phyloP scores from a whole-genome alignment of 2,888 invertebrate genomes.

The Crocallis elinguaria region DNA sequence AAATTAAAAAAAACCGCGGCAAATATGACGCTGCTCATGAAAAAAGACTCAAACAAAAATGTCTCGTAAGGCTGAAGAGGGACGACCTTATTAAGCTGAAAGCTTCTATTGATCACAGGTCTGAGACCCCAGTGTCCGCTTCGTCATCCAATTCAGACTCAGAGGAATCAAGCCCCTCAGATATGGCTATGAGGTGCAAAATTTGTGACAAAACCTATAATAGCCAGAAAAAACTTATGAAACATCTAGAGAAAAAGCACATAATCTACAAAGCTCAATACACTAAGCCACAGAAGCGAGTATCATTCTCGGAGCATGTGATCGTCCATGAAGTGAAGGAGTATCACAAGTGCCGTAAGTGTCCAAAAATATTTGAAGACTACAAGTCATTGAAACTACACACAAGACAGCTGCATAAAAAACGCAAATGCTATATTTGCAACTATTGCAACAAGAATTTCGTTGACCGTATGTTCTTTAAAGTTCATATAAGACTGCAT shows the following conservation, averaged over 20 bases:
- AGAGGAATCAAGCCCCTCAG: slow-evolving; percentile 38
- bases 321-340: slow-evolving; percentile 69
- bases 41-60: slow-evolving; percentile 43
- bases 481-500: slow-evolving; percentile 73
- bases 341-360: slow-evolving; percentile 73
- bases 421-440: slow-evolving; percentile 75
- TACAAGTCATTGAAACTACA: slow-evolving; percentile 61
- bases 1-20: background rate
- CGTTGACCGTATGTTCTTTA: slow-evolving; percentile 69
- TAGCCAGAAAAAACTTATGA: slow-evolving; percentile 59
- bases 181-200: slow-evolving; percentile 60
- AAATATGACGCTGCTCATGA: slow-evolving; percentile 24
- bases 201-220: slow-evolving; percentile 68
- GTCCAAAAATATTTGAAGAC: slow-evolving; percentile 64
- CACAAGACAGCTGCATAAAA: slow-evolving; percentile 64
- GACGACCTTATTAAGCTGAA: slow-evolving; percentile 55
- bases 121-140: background rate
- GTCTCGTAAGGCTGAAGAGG: slow-evolving; percentile 53
- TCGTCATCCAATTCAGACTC: slow-evolving; percentile 41
- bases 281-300: slow-evolving; percentile 61
- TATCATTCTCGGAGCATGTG: slow-evolving; percentile 72
- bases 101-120: slow-evolving; percentile 24
- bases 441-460: slow-evolving; percentile 71
- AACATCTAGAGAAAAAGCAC: slow-evolving; percentile 69
- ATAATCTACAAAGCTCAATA: slow-evolving; percentile 53